Percentiles rank a stretch among this genome's conserved stretches.
These are phyloP conservation scores for Smittia sp. DNA, from an alignment of 2,888 invertebrate species.

Conservation along the genomic window DNA sequence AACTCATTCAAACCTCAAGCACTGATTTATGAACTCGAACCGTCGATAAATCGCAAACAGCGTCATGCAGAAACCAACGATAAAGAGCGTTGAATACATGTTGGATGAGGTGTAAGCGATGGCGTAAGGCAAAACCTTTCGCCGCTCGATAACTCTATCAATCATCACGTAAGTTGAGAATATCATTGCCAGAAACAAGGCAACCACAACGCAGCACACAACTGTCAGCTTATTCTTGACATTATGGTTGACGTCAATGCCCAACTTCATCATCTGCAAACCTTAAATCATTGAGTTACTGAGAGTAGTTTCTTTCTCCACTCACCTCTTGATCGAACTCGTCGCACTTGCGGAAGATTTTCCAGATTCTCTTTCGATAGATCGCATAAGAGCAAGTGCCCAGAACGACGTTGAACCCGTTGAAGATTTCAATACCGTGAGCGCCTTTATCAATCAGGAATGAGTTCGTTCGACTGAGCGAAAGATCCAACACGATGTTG, in stretches of 20 bases:
- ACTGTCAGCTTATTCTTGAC: neutral
- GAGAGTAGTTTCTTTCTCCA: neutral
- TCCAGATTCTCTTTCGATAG: slow-evolving; percentile 9
- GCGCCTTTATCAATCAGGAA: slow-evolving; percentile 15
- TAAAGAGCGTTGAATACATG: neutral
- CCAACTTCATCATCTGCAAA: neutral
- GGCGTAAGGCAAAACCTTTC: neutral
- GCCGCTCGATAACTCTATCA: neutral
- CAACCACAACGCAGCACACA: neutral
- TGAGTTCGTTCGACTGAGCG: slow-evolving; percentile 13
- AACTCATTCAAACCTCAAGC: neutral
- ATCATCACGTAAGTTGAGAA: neutral
- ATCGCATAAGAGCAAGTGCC: neutral
- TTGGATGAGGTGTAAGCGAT: neutral
- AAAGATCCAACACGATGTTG: neutral
- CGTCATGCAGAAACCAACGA: neutral
- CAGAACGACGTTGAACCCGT: neutral
- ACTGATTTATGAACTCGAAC: slow-evolving; percentile 14
- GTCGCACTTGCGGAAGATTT: neutral
- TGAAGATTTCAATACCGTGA: neutral
- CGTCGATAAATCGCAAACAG: neutral
- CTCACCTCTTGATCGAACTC: slow-evolving; percentile 10
- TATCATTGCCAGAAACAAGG: neutral
- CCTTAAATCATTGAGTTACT: neutral
- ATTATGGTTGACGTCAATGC: neutral